A percentile compares a stretch with the other conserved stretches of the same genome.
phyloP scores from a whole-genome alignment of 53 echinoderm and acorn worm species.

The Paracentrotus lividus region DNA sequence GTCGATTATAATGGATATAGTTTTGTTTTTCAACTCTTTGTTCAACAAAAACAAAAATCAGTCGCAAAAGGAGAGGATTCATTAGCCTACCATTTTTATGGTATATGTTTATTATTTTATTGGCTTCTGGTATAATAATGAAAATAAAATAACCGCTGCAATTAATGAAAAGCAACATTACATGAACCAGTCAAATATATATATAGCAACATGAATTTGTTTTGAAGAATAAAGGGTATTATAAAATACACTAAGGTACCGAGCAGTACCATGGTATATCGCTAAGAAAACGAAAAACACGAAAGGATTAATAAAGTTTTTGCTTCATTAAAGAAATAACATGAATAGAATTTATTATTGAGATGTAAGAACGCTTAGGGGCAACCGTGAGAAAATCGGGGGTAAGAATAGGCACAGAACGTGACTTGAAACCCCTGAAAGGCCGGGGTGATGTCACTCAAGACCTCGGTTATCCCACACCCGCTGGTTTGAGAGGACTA shows the following conservation, averaged over 20 bases:
- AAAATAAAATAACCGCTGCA: too few relatives aligned
- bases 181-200: background rate
- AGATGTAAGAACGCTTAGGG: background rate
- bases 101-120: too few relatives aligned
- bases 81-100: too few relatives aligned
- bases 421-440: background rate
- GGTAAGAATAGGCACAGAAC: background rate
- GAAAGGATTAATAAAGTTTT: background rate
- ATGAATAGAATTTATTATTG: background rate
- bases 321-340: background rate
- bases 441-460: background rate
- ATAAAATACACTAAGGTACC: background rate
- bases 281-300: background rate
- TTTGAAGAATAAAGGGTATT: background rate
- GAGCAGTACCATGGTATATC: background rate
- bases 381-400: conserved; percentile 1
- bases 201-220: background rate
- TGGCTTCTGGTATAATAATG: background rate
- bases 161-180: too few relatives aligned
- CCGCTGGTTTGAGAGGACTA: conserved; percentile 22
- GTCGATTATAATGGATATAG: too few relatives aligned
- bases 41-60: too few relatives aligned
- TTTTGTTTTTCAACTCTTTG: too few relatives aligned
- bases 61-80: too few relatives aligned
- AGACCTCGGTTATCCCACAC: background rate